phyloP scores from a whole-genome alignment of 2,113 vertebrate species.

The Erythrocercus mccallii region DNA sequence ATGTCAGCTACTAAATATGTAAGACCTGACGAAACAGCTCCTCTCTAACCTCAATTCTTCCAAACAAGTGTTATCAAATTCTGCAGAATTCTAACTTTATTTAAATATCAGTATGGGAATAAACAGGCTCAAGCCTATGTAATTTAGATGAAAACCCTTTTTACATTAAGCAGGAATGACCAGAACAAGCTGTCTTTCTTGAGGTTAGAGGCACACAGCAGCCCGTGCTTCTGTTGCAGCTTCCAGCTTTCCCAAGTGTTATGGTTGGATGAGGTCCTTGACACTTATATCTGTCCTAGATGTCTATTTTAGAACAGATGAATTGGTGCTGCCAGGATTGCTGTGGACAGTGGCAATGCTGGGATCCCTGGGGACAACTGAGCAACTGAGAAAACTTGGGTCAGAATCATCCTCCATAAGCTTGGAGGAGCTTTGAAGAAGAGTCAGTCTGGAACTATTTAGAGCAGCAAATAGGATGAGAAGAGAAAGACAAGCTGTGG shows the following conservation, averaged over 20 bases:
- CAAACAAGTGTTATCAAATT: not conserved
- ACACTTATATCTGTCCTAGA: not conserved
- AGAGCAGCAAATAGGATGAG: not conserved
- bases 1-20: conserved; percentile 66
- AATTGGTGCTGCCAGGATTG: not conserved
- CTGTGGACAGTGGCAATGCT: not conserved
- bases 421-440: not conserved
- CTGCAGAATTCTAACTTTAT: conserved; percentile 11
- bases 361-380: not conserved
- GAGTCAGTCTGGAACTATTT: conserved; percentile 20
- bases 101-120: not conserved
- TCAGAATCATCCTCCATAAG: not conserved
- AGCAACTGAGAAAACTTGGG: not conserved
- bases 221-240: not conserved
- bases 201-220: not conserved
- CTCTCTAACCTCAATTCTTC: conserved; percentile 29
- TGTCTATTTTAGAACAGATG: not conserved
- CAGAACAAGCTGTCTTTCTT: not conserved
- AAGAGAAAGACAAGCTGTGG: conserved; percentile 19
- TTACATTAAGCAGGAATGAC: not conserved
- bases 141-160: not conserved
- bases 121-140: not conserved
- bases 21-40: conserved; percentile 43
- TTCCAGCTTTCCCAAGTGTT: not conserved
- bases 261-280: not conserved